Conservation (phyloP, 2,888 invertebrate genomes). For the Caenorhabditis sp. region DNA sequence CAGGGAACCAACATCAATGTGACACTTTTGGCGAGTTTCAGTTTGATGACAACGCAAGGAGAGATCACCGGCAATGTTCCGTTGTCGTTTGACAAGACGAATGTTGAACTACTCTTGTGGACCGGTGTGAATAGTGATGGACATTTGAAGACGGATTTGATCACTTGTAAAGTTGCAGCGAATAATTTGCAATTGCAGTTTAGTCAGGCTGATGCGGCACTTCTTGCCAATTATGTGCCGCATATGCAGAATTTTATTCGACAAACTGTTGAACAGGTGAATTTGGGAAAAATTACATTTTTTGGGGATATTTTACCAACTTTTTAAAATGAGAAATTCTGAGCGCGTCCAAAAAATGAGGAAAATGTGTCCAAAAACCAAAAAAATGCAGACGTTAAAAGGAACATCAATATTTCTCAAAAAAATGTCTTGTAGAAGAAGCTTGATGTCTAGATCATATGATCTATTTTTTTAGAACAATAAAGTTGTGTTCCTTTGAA, state of each 20-base stretch:
- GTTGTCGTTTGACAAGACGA: slow-evolving; percentile 65
- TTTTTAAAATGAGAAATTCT: too few species aligned
- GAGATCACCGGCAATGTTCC: slow-evolving; percentile 66
- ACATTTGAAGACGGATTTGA: slow-evolving; percentile 67
- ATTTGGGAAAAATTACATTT: too few species aligned
- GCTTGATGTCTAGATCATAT: too few species aligned
- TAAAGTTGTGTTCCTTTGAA: too few species aligned
- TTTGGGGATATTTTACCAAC: too few species aligned
- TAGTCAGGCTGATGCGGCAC: slow-evolving; percentile 54
- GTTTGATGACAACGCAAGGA: slow-evolving; percentile 55
- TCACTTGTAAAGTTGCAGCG: slow-evolving; percentile 63
- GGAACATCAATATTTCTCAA: too few species aligned
- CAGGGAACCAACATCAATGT: slow-evolving; percentile 66
- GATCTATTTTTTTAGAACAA: too few species aligned
- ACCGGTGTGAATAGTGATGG: slow-evolving; percentile 68
- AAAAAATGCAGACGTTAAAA: too few species aligned
- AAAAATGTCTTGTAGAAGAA: too few species aligned
- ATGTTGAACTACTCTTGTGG: slow-evolving; percentile 62
- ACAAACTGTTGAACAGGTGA: slow-evolving; percentile 63
- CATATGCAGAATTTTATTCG: slow-evolving; percentile 64
- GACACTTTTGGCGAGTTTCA: slow-evolving; percentile 60
- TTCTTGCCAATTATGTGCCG: slow-evolving; percentile 63
- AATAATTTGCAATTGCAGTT: slow-evolving; percentile 62
- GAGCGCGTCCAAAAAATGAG: too few species aligned
- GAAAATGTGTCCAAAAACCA: too few species aligned